These are phyloP conservation scores for Meliscaeva auricollis DNA, from an alignment of 2,888 invertebrate species.

Conservation along the genomic window DNA sequence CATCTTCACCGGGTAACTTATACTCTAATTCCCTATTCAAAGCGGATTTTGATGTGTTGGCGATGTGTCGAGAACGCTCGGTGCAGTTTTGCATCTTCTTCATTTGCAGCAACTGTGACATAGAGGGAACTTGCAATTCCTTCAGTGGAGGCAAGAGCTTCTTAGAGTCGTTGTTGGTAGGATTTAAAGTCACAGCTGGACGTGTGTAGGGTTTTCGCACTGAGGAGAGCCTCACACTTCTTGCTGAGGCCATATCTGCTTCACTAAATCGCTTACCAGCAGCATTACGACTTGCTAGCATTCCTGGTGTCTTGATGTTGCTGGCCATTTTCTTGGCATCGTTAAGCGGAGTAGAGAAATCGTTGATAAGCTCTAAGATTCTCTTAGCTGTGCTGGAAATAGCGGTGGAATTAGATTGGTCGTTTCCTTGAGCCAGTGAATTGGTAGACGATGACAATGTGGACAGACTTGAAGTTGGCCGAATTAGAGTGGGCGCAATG, in stretches of 20 bases:
- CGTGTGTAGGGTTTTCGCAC: slow-evolving; percentile 80
- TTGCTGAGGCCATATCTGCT: slow-evolving; percentile 78
- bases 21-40: slow-evolving; percentile 75
- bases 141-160: slow-evolving; percentile 77
- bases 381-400: slow-evolving; percentile 88
- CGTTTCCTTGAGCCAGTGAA: slow-evolving; percentile 74
- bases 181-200: slow-evolving; percentile 77
- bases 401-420: slow-evolving; percentile 71
- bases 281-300: slow-evolving; percentile 65
- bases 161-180: slow-evolving; percentile 56
- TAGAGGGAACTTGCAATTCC: slow-evolving; percentile 87
- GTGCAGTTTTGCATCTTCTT: slow-evolving; percentile 87
- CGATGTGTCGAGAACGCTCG: slow-evolving; percentile 86
- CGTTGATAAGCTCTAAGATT: slow-evolving; percentile 92
- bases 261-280: slow-evolving; percentile 78
- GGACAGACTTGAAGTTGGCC: slow-evolving; percentile 81
- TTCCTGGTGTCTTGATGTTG: slow-evolving; percentile 79
- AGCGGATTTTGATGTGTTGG: slow-evolving; percentile 80
- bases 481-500: slow-evolving; percentile 80
- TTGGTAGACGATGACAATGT: slow-evolving; percentile 79
- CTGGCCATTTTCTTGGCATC: slow-evolving; percentile 92
- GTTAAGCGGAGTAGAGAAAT: slow-evolving; percentile 91
- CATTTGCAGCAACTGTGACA: slow-evolving; percentile 87
- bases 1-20: slow-evolving; percentile 72
- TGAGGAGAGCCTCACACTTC: slow-evolving; percentile 78